These are phyloP conservation scores for Mythimna pallens DNA, from an alignment of 2,888 invertebrate genomes.

Conservation along the genomic window DNA sequence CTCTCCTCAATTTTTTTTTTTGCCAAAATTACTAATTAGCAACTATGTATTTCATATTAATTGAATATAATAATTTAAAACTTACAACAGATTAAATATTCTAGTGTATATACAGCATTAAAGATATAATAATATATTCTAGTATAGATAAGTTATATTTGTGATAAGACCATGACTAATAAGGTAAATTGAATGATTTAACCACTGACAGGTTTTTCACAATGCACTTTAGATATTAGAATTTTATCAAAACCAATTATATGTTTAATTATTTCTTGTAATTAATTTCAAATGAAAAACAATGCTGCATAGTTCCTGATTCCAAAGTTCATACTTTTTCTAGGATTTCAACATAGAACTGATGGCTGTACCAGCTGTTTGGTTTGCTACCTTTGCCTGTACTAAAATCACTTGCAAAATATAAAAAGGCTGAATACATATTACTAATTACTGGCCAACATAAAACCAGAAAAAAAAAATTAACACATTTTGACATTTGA, in stretches of 20 bases:
- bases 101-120: not conserved
- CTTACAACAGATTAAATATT: not conserved
- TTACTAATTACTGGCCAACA: not conserved
- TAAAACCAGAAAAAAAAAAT: not conserved
- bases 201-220: not conserved
- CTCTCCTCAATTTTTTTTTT: too few species aligned
- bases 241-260: slow-evolving; percentile 13
- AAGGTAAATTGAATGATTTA: slow-evolving; percentile 20
- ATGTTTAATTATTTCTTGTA: slow-evolving; percentile 5
- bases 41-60: too few species aligned
- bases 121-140: slow-evolving; percentile 11
- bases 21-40: not conserved
- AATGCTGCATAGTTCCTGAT: slow-evolving; percentile 11
- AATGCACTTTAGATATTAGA: slow-evolving; percentile 2
- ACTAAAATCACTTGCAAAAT: not conserved
- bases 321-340: not conserved
- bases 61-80: not conserved
- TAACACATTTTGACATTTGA: not conserved
- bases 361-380: not conserved
- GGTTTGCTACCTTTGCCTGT: not conserved
- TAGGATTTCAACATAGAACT: not conserved
- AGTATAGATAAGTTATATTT: slow-evolving; percentile 28
- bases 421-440: not conserved
- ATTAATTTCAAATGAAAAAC: not conserved
- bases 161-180: slow-evolving; percentile 41